Conservation (phyloP, 1,140 invertebrate genomes). For the Hylyphantes graminicola region DNA sequence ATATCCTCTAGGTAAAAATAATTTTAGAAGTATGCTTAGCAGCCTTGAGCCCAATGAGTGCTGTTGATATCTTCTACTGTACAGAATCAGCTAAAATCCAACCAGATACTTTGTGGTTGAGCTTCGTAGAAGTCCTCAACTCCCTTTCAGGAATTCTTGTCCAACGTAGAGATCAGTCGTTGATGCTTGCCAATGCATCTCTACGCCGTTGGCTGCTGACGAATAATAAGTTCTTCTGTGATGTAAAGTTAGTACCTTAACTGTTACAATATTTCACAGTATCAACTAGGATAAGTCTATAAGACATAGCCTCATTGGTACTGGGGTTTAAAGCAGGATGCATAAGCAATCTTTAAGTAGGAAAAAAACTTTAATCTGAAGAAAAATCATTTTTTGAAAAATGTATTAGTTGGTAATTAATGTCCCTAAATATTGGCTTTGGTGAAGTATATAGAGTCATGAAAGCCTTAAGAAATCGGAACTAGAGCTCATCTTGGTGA, state of each 20-base stretch:
- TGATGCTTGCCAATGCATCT: slow-evolving; percentile 96
- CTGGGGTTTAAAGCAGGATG: background rate
- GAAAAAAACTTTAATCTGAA: background rate
- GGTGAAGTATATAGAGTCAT: no score
- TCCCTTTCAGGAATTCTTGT: slow-evolving; percentile 83
- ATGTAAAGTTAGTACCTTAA: slow-evolving; percentile 3
- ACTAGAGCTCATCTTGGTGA: background rate
- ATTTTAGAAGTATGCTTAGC: slow-evolving; percentile 40
- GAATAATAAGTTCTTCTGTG: slow-evolving; percentile 23
- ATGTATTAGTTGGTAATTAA: no score
- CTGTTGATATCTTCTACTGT: slow-evolving; percentile 24
- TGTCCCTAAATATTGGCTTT: no score
- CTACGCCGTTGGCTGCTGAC: slow-evolving; percentile 95
- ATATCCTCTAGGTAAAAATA: background rate
- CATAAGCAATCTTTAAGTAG: background rate
- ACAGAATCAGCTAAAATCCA: slow-evolving; percentile 6
- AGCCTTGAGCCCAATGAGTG: slow-evolving; percentile 9
- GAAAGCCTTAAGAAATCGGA: no score
- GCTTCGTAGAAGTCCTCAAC: slow-evolving; percentile 86
- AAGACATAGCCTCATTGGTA: background rate
- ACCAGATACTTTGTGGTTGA: slow-evolving; percentile 82
- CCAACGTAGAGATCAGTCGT: slow-evolving; percentile 88
- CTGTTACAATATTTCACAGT: background rate
- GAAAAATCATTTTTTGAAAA: no score
- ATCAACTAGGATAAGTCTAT: no score